Base-by-base conservation (phyloP, 2,888 invertebrate species). In the Pelosia muscerda region DNA sequence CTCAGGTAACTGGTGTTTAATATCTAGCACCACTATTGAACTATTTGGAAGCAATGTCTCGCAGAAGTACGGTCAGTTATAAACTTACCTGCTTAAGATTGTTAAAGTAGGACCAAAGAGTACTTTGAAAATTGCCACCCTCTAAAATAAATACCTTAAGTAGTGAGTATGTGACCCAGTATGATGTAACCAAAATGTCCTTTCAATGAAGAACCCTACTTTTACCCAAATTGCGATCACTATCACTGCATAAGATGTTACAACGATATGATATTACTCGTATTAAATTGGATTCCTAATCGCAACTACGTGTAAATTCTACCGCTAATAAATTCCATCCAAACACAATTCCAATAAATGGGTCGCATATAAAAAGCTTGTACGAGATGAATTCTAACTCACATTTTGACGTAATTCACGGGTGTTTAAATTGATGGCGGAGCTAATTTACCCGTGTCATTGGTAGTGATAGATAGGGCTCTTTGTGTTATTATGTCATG, bases 361-460 rank as follows among this genome's bases (percentile, higher is more conserved):
- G 55, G 34, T 63, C 13, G 55, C 55, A 42, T 63, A 59, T 42
- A 63, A 65, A 60, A 58, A 69, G 28, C 54, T 59, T 55, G 54
- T 54, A 11, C 49, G 53, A 53, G 15, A 38, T 42, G 26, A 67
- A 42, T 58, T 56, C 22, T 49, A 67, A 57, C 28, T 54, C 28
- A 26, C 49, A 55, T 65, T 75, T 66, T 34, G 31, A 22, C 23
- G 28, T 42, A 54, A 65, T 68, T 73, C 49, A 54, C 53, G 23
- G 38, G 6, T 34, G 31, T 49, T 66, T 58, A 69, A 76, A 73
- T 76, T 66, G 67, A 69, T 69, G 26, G 26, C 42, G 31, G 34
- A 67, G 58, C 61, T 75, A 75, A 77, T 80, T 73, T 71, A 75
- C 66, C 63, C 62, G 8, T 74, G 71, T 69, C 71, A 70, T 63